These are phyloP conservation scores for Erinaceus europaeus DNA, from an alignment of 2,113 vertebrate species.

Conservation along the genomic window DNA sequence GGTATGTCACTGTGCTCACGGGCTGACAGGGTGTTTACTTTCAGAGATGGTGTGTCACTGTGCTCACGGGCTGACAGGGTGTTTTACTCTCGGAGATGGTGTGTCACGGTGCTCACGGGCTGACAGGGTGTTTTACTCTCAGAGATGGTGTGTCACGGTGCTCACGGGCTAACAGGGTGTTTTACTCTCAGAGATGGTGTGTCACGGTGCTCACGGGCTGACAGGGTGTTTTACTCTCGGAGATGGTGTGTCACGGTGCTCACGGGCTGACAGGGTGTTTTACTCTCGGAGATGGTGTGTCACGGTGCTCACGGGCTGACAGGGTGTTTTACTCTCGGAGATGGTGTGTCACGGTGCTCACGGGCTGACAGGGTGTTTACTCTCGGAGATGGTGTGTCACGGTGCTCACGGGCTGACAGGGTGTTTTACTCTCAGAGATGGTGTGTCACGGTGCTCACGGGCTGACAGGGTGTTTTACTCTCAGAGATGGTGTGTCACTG, in stretches of 20 bases:
- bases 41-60: constrained; percentile 91
- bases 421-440: constrained; percentile 90
- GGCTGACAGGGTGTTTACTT: constrained; percentile 83
- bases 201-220: constrained; percentile 60
- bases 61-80: too few relatives aligned
- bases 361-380: constrained; percentile 74
- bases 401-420: too few relatives aligned
- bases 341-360: constrained; percentile 86
- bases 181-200: constrained; percentile 93
- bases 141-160: constrained; percentile 90
- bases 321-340: constrained; percentile 87
- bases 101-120: constrained; percentile 70
- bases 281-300: constrained; percentile 93
- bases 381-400: constrained; percentile 92
- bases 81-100: constrained; percentile 92
- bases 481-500: constrained; percentile 91
- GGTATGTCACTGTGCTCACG: constrained; percentile 82
- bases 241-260: constrained; percentile 89
- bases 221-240: constrained; percentile 86
- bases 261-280: background rate
- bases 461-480: constrained; percentile 83
- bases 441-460: constrained; percentile 79
- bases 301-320: constrained; percentile 14
- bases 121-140: constrained; percentile 85
- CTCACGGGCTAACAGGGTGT: background rate